Evolutionary conservation across 2,888 invertebrate genomes (phyloP).

Genomic region (Epinotia nisella): DNA sequence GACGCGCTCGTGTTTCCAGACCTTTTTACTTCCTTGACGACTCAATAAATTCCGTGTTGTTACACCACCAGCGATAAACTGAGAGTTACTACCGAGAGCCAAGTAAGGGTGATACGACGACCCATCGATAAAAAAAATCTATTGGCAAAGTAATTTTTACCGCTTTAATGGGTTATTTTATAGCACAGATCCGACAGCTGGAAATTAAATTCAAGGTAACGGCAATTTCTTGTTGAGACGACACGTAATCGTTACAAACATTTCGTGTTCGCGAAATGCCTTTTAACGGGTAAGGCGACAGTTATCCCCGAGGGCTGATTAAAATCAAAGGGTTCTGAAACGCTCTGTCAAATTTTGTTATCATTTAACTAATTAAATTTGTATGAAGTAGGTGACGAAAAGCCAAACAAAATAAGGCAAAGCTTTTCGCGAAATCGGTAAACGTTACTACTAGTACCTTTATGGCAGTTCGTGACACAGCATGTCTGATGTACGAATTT

Average conservation of each 20-base stretch:
- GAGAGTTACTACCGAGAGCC: slow-evolving; percentile 53
- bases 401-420: slow-evolving; percentile 2
- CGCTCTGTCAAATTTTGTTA: slow-evolving; percentile 14
- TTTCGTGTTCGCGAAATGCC: slow-evolving; percentile 8
- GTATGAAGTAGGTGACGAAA: slow-evolving; percentile 4
- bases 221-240: neutral
- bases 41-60: slow-evolving; percentile 60
- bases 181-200: slow-evolving; percentile 45
- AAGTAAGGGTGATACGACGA: slow-evolving; percentile 52
- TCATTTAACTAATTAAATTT: slow-evolving; percentile 30
- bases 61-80: slow-evolving; percentile 60
- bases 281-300: slow-evolving; percentile 18
- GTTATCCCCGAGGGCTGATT: slow-evolving; percentile 28
- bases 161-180: slow-evolving; percentile 58
- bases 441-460: slow-evolving; percentile 47
- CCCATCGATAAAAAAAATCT: slow-evolving; percentile 61
- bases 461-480: slow-evolving; percentile 50
- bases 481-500: slow-evolving; percentile 54
- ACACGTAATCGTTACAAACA: slow-evolving; percentile 10
- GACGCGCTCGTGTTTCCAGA: slow-evolving; percentile 52
- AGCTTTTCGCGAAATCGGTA: slow-evolving; percentile 24
- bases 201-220: slow-evolving; percentile 44
- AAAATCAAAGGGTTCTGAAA: slow-evolving; percentile 26
- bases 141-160: slow-evolving; percentile 60
- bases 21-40: slow-evolving; percentile 55